Conservation (phyloP, 2,797 vertebrate species). For the Epinephelus coioides region DNA sequence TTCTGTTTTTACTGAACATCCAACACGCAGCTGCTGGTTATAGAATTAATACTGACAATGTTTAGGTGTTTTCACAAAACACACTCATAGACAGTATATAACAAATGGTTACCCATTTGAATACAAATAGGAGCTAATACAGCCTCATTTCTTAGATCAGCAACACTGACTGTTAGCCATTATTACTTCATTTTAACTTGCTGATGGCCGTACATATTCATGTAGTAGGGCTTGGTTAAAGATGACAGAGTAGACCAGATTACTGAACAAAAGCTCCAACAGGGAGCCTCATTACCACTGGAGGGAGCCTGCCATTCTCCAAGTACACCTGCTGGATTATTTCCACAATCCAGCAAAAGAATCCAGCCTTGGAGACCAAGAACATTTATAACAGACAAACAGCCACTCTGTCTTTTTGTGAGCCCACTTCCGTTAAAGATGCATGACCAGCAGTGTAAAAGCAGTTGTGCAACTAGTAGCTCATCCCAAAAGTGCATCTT, state of each 20-base stretch:
- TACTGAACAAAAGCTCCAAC: not conserved
- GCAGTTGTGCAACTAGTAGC: conserved; percentile 39
- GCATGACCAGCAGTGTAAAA: conserved; percentile 29
- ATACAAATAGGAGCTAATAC: not conserved
- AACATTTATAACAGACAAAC: not conserved
- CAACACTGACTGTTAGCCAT: not conserved
- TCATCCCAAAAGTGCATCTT: conserved; percentile 31
- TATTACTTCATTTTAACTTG: not conserved
- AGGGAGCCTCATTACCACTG: not conserved
- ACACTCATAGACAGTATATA: not conserved
- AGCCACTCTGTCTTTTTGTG: not conserved
- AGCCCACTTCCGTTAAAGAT: conserved; percentile 31
- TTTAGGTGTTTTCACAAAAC: too few species aligned
- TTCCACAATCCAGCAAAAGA: not conserved
- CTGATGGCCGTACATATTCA: conserved; percentile 12
- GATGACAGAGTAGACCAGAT: not conserved
- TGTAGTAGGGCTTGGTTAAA: not conserved
- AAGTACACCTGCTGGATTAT: not conserved
- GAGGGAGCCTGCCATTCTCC: not conserved
- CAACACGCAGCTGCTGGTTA: not conserved
- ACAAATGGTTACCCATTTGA: too few species aligned
- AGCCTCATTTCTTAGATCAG: not conserved
- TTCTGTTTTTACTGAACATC: not conserved
- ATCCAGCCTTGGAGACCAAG: not conserved
- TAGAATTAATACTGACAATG: not conserved